These are phyloP conservation scores for Oryzias javanicus DNA, from an alignment of 2,113 vertebrate genomes.

Conservation along the genomic window DNA sequence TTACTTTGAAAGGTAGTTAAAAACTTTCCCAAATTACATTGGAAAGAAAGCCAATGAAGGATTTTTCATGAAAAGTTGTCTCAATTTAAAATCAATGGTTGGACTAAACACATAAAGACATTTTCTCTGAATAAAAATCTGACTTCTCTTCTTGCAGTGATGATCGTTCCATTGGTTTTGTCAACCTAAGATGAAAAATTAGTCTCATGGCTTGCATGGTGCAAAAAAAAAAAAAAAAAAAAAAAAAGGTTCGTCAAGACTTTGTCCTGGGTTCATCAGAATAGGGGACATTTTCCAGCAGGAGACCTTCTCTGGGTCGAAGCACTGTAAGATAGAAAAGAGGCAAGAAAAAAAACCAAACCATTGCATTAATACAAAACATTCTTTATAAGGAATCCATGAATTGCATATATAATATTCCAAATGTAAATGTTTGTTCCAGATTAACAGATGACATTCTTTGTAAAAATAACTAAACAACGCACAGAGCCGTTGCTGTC, in stretches of 20 bases:
- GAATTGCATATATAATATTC: background rate
- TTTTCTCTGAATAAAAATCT: no score
- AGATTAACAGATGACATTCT: background rate
- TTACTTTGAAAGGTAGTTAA: no score
- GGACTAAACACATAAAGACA: no score
- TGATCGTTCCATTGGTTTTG: no score
- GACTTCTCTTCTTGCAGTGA: no score
- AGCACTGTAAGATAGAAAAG: constrained; percentile 58
- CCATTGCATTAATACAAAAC: background rate
- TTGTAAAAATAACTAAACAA: background rate
- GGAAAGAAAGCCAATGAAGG: no score
- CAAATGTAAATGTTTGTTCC: background rate
- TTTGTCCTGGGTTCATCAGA: constrained; percentile 73
- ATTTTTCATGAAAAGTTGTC: no score
- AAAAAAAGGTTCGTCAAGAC: constrained; percentile 39
- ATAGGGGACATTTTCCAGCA: constrained; percentile 78
- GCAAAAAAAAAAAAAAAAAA: constrained; percentile 2
- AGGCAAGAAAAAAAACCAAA: background rate
- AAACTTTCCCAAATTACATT: no score
- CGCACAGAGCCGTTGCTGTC: constrained; percentile 62
- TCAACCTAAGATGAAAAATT: background rate
- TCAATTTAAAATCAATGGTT: no score
- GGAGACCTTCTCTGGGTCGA: constrained; percentile 68
- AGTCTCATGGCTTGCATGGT: constrained; percentile 10
- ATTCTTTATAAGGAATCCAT: background rate